These are phyloP conservation scores for Psophia crepitans DNA, from an alignment of 2,113 vertebrate genomes.

Conservation along the genomic window DNA sequence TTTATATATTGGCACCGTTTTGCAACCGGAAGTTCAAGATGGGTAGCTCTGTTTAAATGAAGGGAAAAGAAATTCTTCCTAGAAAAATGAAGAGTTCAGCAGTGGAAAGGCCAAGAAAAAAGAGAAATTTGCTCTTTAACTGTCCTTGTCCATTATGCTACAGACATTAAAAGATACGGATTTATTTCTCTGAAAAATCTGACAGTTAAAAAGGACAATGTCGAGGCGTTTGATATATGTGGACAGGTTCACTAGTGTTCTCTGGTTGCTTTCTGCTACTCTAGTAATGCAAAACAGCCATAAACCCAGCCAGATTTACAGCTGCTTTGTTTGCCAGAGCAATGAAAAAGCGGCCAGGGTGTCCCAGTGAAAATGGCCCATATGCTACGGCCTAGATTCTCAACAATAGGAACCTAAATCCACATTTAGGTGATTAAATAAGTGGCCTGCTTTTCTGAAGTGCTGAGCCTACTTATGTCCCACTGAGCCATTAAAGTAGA, in stretches of 20 bases:
- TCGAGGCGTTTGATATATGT: neutral
- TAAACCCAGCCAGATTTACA: conserved; percentile 13
- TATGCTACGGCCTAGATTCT: conserved; percentile 11
- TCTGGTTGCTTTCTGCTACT: neutral
- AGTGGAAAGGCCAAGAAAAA: neutral
- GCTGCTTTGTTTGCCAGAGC: conserved; percentile 6
- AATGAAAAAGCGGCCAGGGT: neutral
- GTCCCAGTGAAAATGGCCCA: conserved; percentile 6
- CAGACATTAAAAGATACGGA: neutral
- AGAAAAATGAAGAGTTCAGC: neutral
- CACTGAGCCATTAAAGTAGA: neutral
- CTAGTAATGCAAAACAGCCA: neutral
- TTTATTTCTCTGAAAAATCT: conserved; percentile 5
- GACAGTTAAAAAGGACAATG: neutral
- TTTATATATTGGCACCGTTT: neutral
- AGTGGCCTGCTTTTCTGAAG: conserved; percentile 16
- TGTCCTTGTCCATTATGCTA: neutral
- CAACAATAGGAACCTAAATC: neutral
- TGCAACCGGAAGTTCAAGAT: neutral
- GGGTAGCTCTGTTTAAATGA: conserved; percentile 2
- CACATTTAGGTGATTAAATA: conserved; percentile 24
- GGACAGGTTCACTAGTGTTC: neutral
- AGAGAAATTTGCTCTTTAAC: neutral
- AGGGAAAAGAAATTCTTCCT: neutral
- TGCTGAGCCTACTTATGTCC: neutral